Evolutionary conservation across 1,140 invertebrate genomes (phyloP).

Genomic region (Dendroctonus valens): DNA sequence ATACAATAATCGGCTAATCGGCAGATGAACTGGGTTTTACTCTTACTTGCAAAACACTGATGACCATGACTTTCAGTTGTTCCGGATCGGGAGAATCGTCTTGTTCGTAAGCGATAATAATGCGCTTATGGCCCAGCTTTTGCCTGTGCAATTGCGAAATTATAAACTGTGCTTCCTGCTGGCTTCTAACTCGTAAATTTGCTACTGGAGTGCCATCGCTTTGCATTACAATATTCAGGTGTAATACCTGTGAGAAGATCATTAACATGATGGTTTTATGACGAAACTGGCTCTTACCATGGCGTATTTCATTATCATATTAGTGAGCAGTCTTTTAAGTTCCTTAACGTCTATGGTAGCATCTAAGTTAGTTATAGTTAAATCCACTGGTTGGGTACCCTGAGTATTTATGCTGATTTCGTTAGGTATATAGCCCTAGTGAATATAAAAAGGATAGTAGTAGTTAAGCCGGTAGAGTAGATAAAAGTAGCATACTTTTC

Average conservation of each 20-base stretch:
- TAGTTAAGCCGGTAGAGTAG: not conserved
- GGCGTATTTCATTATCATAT: constrained; percentile 68
- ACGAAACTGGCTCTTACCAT: constrained; percentile 54
- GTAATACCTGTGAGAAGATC: constrained; percentile 56
- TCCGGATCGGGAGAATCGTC: constrained; percentile 63
- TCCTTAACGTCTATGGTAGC: constrained; percentile 70
- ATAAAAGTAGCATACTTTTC: constrained; percentile 16
- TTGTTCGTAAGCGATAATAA: constrained; percentile 73
- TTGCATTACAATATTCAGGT: constrained; percentile 65
- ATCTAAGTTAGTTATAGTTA: constrained; percentile 75
- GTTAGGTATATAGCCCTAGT: constrained; percentile 13
- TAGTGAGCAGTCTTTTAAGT: constrained; percentile 65
- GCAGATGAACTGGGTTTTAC: no score
- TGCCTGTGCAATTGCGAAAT: constrained; percentile 80
- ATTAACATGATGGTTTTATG: not conserved
- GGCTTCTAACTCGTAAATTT: constrained; percentile 62
- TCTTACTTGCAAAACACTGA: constrained; percentile 58
- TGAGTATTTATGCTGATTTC: constrained; percentile 3
- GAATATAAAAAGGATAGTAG: not conserved
- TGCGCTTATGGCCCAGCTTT: constrained; percentile 79
- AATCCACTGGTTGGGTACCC: constrained; percentile 56
- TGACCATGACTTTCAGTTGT: constrained; percentile 64
- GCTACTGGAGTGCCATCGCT: constrained; percentile 69
- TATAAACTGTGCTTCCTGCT: constrained; percentile 71
- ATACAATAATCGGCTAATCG: not conserved